Evolutionary conservation across 2,797 vertebrate species (phyloP), one percentile per base, ranked within the genome.

Genomic region (Oreortyx pictus): DNA sequence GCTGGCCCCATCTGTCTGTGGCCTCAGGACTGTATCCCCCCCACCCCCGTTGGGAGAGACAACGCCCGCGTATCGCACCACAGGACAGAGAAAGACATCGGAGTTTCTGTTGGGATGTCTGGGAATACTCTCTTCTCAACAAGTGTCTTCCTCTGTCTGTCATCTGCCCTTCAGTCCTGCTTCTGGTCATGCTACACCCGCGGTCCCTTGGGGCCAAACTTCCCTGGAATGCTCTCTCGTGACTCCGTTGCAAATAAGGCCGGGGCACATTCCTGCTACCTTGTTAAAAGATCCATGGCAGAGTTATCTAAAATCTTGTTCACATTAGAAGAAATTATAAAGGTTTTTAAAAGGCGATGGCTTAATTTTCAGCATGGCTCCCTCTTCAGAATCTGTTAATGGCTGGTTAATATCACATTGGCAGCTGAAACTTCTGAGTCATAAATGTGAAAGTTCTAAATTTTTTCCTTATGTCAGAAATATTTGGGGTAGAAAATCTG

Each of bases 381-480:
- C 37, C 87, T 76, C 75, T 75, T 92, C 71, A 88, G 54, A 73
- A 71, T 80, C 39, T 65, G 74, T 77, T 84, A 91, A 78, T 89
- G 64, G 41, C 86, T 94, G 78, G 46, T 89, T 90, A 96, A 60
- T 57, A 88, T 95, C 74, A 88, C 20, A 18, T 11, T 90, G 91
- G 82, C 95, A 79, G 66, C 59, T 57, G 65, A 66, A 83, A 86
- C 74, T 68, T 47, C 77, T n/a, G 49, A 95, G 92, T 72, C 54
- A 82, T 83, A 96, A 54, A 83, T 64, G 71, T 77, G 88, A 93
- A 95, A 87, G 92, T 94, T 91, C 39, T 67, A 92, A 94, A 74
- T 70, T 82, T 93, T 74, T 88, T 96, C 76, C 79, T 91, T 83
- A 92, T 96, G 96, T 89, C 73, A 91, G 62, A 94, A 16, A 39